Percentiles rank a stretch among this genome's conserved stretches.
Conservation (phyloP, 2,888 invertebrate genomes). For the Nemurella pictetii region DNA sequence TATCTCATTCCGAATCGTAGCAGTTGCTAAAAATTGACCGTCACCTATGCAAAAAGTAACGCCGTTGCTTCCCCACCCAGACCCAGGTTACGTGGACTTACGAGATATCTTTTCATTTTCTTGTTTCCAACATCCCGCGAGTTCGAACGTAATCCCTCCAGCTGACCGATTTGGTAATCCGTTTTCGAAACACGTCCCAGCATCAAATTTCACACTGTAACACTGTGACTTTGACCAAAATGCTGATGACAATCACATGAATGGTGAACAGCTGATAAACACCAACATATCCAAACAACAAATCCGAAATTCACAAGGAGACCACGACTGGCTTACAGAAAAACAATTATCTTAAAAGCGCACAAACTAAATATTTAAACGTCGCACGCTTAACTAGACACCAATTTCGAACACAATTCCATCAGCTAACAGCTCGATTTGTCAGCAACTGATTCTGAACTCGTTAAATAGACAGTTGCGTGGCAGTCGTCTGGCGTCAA, state of each 20-base stretch:
- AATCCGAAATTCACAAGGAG: not conserved
- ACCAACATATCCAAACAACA: not conserved
- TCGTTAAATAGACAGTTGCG: not conserved
- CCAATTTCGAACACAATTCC: not conserved
- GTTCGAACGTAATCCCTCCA: not conserved
- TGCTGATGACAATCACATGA: not conserved
- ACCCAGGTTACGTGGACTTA: not conserved
- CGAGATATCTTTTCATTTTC: not conserved
- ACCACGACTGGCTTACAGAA: not conserved
- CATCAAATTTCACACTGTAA: not conserved
- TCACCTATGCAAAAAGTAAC: not conserved
- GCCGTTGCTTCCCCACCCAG: not conserved
- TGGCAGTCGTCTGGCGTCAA: not conserved
- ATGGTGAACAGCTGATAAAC: not conserved
- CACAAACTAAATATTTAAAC: not conserved
- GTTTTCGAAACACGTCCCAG: conserved; percentile 1
- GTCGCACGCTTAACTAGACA: not conserved
- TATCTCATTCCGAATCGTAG: not conserved
- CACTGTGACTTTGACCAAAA: not conserved
- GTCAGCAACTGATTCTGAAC: not conserved
- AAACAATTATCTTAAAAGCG: not conserved
- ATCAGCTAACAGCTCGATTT: not conserved
- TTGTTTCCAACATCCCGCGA: conserved; percentile 21
- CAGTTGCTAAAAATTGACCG: not conserved
- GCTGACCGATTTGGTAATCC: conserved; percentile 25